Evolutionary conservation across 2,113 vertebrate genomes (phyloP), one percentile per base, ranked within the genome.

Genomic region (Chloebia gouldiae): DNA sequence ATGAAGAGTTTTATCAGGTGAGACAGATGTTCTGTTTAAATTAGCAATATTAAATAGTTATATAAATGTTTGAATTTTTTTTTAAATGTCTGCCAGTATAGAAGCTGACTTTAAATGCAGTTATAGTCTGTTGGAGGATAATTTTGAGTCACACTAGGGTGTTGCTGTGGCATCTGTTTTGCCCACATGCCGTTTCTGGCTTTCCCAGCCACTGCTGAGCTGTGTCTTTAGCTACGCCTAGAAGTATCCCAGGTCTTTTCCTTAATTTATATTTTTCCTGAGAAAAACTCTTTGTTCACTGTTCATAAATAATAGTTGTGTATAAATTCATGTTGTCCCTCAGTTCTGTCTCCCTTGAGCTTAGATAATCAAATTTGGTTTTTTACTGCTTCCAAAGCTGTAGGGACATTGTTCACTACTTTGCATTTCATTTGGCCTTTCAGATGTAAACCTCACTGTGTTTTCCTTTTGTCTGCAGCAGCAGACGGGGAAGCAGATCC

Each of bases 401-500:
- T 27, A 83, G 47, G 20, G 35, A 14, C 6, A 2, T 35, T 30
- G 51, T 39, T 72, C 7, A 6, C 31, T n/a, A 8, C 35, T 59
- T 42, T 44, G 56, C 60, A 17, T 71, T 93, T 75, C 20, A 16
- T 19, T 44, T 75, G 27, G 11, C 44, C 56, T 73, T 82, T 64
- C 33, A 73, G 28, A 10, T 71, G 19, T 22, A 54, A 9, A 21
- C n/a, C 28, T 70, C 59, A 1, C 28, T 64, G 59, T 6, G 17
- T 60, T 94, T 19, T 53, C 27, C 42, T 91, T 77, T 72, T 66
- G 11, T 7, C 40, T 88, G 25, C 70, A 99, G 98, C 88, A 97
- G 21, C 97, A 97, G 39, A 98, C 93, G 64, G 98, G 98, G 27
- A 98, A 98, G 37, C 95, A 98, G 14, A 61, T 99, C 30, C 98